Conservation (phyloP, 2,888 invertebrate species). For the Dastarcus helophoroides region DNA sequence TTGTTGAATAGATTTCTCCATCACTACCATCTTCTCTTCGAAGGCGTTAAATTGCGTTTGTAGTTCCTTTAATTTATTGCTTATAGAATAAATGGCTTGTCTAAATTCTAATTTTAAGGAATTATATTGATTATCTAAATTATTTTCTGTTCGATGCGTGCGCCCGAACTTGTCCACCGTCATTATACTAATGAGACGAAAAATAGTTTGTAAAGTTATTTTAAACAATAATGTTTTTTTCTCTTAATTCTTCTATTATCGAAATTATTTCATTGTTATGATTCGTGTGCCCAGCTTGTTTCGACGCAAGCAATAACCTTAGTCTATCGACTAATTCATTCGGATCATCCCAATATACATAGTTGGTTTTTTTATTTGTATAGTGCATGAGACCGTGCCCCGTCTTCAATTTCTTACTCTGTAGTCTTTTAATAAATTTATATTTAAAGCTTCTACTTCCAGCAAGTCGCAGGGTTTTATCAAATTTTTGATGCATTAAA, state of each 20-base stretch:
- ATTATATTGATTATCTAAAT: too few species aligned
- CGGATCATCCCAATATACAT: conserved; percentile 8
- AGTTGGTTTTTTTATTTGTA: conserved; percentile 10
- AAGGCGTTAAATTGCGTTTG: too few species aligned
- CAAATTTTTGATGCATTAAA: conserved; percentile 6
- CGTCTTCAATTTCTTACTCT: too few species aligned
- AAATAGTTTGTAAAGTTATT: background rate
- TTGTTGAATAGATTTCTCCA: too few species aligned
- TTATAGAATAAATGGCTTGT: too few species aligned
- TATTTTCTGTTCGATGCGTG: too few species aligned
- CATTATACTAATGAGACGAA: too few species aligned
- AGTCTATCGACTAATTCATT: conserved; percentile 10
- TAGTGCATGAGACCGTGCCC: conserved; percentile 4
- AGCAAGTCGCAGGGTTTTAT: conserved; percentile 1
- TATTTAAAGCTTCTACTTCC: conserved; percentile 10
- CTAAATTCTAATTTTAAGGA: too few species aligned
- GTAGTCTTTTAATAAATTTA: conserved; percentile 7
- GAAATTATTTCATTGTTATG: conserved; percentile 10
- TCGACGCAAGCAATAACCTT: conserved; percentile 8
- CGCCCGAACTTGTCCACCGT: conserved; percentile 2
- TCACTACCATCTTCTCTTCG: too few species aligned
- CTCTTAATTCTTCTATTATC: conserved; percentile 12
- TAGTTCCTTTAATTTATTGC: too few species aligned
- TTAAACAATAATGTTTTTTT: conserved; percentile 15
- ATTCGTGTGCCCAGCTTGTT: conserved; percentile 10